These are phyloP conservation scores for Yoshiicerus persimilis DNA, from an alignment of 1,140 invertebrate species.

Conservation along the genomic window DNA sequence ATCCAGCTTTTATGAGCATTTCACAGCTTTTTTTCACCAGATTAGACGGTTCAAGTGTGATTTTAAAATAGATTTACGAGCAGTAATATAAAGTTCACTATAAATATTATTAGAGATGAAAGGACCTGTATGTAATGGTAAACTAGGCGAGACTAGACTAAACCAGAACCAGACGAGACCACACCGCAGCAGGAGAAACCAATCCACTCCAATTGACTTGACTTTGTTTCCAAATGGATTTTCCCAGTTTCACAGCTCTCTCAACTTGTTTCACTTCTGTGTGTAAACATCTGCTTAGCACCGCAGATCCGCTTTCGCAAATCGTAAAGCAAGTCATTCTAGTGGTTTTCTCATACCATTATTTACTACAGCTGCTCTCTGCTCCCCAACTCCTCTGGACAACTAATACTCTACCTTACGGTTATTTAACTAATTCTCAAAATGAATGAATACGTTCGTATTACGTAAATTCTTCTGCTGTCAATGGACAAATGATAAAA, in stretches of 20 bases:
- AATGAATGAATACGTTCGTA: neutral
- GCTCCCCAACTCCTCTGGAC: neutral
- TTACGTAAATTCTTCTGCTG: neutral
- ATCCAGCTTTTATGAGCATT: neutral
- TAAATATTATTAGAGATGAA: neutral
- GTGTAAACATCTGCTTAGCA: constrained; percentile 10
- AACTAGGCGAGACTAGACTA: neutral
- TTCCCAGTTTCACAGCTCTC: neutral
- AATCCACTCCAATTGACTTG: neutral
- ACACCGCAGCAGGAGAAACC: neutral
- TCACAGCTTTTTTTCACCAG: neutral
- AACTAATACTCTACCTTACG: neutral
- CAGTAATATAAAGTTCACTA: neutral
- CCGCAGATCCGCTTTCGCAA: constrained; percentile 14
- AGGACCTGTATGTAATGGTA: too few species aligned
- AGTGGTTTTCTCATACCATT: neutral
- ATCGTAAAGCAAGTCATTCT: constrained; percentile 7
- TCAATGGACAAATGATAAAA: neutral
- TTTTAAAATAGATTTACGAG: constrained; percentile 13
- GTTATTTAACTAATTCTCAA: constrained; percentile 3
- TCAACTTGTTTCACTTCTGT: neutral
- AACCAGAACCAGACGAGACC: neutral
- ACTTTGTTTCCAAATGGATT: constrained; percentile 18
- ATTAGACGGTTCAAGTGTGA: neutral
- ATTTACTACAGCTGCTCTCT: neutral